Percentiles rank a stretch among this genome's conserved stretches.
Conservation (phyloP, 2,797 vertebrate genomes). For the Helicolenus hilgendorfi region DNA sequence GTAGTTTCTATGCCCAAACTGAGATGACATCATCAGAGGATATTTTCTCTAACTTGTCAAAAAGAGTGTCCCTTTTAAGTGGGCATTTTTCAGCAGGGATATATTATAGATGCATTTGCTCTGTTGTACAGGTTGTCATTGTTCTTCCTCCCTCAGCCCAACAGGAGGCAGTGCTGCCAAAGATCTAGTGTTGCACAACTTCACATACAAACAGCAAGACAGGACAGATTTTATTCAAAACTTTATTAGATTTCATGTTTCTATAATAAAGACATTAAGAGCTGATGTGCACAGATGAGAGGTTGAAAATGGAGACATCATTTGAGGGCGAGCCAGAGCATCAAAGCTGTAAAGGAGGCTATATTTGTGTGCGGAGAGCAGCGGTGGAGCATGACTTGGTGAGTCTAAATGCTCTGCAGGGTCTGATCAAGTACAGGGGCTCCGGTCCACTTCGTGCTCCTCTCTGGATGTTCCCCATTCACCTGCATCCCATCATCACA, state of each 20-base stretch:
- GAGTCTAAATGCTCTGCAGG: conserved; percentile 46
- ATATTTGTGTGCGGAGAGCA: conserved; percentile 69
- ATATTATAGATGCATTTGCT: background rate
- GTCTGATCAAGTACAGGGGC: conserved; percentile 48
- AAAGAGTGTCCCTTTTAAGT: background rate
- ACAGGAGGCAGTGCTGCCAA: conserved; percentile 4
- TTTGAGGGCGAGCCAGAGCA: conserved; percentile 56
- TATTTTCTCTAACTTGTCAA: background rate
- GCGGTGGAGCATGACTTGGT: conserved; percentile 44
- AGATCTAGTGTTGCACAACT: background rate
- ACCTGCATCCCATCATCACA: conserved; percentile 46
- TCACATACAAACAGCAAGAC: background rate
- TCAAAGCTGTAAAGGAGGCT: conserved; percentile 35
- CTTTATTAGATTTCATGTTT: conserved; percentile 79
- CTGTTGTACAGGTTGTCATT: background rate
- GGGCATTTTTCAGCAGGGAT: background rate
- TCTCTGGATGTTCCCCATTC: conserved; percentile 54
- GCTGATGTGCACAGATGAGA: conserved; percentile 66
- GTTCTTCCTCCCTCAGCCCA: background rate
- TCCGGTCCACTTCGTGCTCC: conserved; percentile 48
- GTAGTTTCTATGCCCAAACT: background rate
- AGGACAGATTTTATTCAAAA: conserved; percentile 70
- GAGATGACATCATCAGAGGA: background rate
- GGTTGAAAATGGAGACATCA: conserved; percentile 64
- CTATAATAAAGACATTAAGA: conserved; percentile 78